A percentile compares a stretch with the other conserved stretches of the same genome.
These are phyloP conservation scores for Hypolimnas misippus DNA, from an alignment of 2,888 invertebrate species.

Conservation along the genomic window DNA sequence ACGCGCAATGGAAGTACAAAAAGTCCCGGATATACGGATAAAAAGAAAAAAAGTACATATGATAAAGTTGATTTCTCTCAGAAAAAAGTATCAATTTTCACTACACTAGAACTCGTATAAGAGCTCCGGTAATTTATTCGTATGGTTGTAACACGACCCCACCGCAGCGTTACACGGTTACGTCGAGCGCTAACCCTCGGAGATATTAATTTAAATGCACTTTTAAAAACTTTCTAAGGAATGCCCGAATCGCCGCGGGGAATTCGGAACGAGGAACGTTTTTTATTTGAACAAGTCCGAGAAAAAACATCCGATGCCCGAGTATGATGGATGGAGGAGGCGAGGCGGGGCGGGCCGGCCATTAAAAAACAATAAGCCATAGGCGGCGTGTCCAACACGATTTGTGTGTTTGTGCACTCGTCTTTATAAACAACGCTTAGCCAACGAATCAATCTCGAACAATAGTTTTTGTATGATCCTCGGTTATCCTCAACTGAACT, in stretches of 20 bases:
- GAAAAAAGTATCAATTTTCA: conserved; percentile 8
- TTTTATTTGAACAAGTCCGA: conserved; percentile 64
- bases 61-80: background rate
- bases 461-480: conserved; percentile 16
- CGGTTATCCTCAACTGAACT: background rate
- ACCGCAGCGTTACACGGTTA: conserved; percentile 23
- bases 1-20: too few species aligned
- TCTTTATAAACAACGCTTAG: conserved; percentile 59
- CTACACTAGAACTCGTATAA: conserved; percentile 10
- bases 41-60: background rate
- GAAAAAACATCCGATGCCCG: conserved; percentile 46
- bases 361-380: conserved; percentile 82
- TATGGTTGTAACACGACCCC: conserved; percentile 30
- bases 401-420: conserved; percentile 67
- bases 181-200: conserved; percentile 52
- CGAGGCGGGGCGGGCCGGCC: conserved; percentile 68
- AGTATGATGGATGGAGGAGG: conserved; percentile 73
- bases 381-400: conserved; percentile 72
- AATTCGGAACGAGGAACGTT: conserved; percentile 55
- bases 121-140: conserved; percentile 17
- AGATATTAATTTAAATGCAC: conserved; percentile 77
- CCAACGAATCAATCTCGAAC: conserved; percentile 41
- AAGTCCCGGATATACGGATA: too few species aligned
- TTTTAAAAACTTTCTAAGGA: conserved; percentile 70
- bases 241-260: conserved; percentile 74